These are phyloP conservation scores for Villa cingulata DNA, from an alignment of 2,888 invertebrate species.

Conservation along the genomic window DNA sequence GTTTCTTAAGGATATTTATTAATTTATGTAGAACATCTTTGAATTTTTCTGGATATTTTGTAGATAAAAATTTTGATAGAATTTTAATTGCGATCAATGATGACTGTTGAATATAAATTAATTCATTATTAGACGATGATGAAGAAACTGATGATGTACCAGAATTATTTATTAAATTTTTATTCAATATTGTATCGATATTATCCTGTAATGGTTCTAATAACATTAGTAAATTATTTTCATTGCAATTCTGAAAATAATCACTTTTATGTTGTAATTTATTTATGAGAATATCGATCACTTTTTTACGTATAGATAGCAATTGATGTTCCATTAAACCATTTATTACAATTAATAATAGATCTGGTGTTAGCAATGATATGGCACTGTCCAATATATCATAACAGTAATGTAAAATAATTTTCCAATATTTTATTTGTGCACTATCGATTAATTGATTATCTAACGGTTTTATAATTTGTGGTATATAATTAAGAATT, in stretches of 20 bases:
- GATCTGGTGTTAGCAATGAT: constrained; percentile 59
- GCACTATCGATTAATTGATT: constrained; percentile 41
- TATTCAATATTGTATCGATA: constrained; percentile 40
- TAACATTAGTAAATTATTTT: constrained; percentile 42
- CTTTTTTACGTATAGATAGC: constrained; percentile 58
- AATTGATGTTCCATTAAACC: constrained; percentile 58
- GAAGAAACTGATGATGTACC: constrained; percentile 24
- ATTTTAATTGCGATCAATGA: constrained; percentile 71
- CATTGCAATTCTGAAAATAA: constrained; percentile 43
- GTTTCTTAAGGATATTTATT: constrained; percentile 37
- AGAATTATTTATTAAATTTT: constrained; percentile 31
- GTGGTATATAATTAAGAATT: constrained; percentile 52
- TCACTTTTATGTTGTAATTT: constrained; percentile 58
- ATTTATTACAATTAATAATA: constrained; percentile 66
- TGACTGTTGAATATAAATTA: constrained; percentile 63
- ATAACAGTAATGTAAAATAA: constrained; percentile 62
- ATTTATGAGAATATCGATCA: constrained; percentile 71
- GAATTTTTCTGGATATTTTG: constrained; percentile 54
- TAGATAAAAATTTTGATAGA: constrained; percentile 58
- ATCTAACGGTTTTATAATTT: constrained; percentile 48
- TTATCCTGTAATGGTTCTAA: constrained; percentile 48
- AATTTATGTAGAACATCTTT: constrained; percentile 53
- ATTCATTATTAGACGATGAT: too few relatives aligned
- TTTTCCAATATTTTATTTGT: constrained; percentile 66
- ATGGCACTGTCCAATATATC: constrained; percentile 71